Base-by-base conservation (phyloP, 2,888 invertebrate genomes). In the Ischnura elegans region DNA sequence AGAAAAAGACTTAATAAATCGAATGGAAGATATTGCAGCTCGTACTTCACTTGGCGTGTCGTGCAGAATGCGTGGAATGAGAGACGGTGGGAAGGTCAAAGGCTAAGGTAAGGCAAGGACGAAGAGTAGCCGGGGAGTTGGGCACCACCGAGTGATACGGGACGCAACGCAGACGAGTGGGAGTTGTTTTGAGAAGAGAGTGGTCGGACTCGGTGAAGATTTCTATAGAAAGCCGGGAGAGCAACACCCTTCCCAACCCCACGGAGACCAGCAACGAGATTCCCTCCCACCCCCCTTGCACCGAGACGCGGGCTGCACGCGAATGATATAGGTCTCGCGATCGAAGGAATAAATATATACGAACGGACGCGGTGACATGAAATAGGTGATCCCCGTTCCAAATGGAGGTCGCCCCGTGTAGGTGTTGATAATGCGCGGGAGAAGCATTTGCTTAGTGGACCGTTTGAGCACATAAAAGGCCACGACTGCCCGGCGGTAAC, bases 391-490 rank as follows among this genome's bases (percentile, higher is more conserved):
- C 29, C 76, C 36, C 8, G 36, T 76, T 76, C 36, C 76, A 76
- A 76, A 76, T 76, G 36, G 76, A 76, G 76, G 76, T 36, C 76
- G 36, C 36, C 36, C 76, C 36, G 2, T 76, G 76, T 76, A 76
- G 76, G 76, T 76, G 76, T 76, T 76, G 76, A 76, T 76, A 36
- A 76, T 76, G 36, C 76, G 0, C 29, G 36, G 76, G 76, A 76
- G 76, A 76, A 36, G 36, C 29, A 76, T 76, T 76, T 76, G 76
- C 76, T 76, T 36, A 16, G 76, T 76, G 76, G 76, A 76, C 76
- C 36, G 25, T 76, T 76, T 76, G 76, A 76, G 36, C 29, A 76
- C 76, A 76, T 76, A 76, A 76, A 76, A 76, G 76, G 76, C 76
- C 36, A 36, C 29, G 16, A 29, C 76, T 76, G 36, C 76, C 76